Evolutionary conservation across 2,888 invertebrate genomes (phyloP).

Genomic region (Malacosoma neustria): DNA sequence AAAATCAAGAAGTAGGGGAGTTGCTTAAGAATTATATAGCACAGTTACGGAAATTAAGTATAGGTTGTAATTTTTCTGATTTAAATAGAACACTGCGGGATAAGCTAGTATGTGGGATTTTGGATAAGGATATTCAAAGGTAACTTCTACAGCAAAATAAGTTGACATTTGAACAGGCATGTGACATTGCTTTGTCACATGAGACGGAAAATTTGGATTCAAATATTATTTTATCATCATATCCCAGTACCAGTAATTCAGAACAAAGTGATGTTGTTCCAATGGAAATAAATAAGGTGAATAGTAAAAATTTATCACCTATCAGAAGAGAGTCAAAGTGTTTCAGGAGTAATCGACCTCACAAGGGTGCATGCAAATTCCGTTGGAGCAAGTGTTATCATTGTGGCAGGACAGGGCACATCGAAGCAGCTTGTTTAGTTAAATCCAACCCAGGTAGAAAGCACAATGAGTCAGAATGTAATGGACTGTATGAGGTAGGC

Average conservation of each 20-base stretch:
- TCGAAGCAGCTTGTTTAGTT: too few species aligned
- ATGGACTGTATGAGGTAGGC: too few species aligned
- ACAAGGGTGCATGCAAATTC: too few species aligned
- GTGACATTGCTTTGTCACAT: not conserved
- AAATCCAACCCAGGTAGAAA: too few species aligned
- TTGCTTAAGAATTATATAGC: conserved; percentile 6
- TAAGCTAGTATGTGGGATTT: conserved; percentile 14
- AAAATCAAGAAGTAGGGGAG: too few species aligned
- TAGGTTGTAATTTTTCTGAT: conserved; percentile 13
- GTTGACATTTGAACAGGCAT: not conserved
- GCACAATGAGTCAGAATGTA: too few species aligned
- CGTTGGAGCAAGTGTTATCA: too few species aligned
- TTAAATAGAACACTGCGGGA: conserved; percentile 16
- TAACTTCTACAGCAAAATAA: not conserved
- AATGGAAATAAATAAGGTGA: not conserved
- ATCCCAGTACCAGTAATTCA: not conserved
- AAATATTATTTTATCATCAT: not conserved
- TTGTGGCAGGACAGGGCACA: too few species aligned
- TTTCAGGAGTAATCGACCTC: too few species aligned
- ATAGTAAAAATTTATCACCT: too few species aligned
- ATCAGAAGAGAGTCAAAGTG: too few species aligned
- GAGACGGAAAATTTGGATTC: not conserved
- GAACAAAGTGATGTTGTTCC: not conserved
- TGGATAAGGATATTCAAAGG: not conserved
- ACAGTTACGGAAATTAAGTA: conserved; percentile 12